Conservation (phyloP, 2,888 invertebrate species). For the Serripes groenlandicus region DNA sequence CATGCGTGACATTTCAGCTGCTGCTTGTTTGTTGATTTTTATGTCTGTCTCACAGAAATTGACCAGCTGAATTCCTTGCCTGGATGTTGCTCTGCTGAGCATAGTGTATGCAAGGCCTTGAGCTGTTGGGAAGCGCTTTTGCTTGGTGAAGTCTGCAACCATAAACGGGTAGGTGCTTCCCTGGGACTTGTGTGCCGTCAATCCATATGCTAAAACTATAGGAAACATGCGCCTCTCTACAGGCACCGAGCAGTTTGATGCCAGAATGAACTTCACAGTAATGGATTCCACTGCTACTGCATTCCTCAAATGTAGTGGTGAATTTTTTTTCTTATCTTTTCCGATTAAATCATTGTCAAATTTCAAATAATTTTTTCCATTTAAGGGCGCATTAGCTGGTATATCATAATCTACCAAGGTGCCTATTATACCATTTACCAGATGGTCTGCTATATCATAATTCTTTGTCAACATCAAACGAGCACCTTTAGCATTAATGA, state of each 20-base stretch:
- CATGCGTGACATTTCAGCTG: constrained; percentile 44
- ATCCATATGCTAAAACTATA: constrained; percentile 35
- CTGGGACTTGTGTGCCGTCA: constrained; percentile 45
- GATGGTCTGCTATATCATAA: constrained; percentile 37
- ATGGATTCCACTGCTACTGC: constrained; percentile 16
- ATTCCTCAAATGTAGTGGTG: constrained; percentile 5
- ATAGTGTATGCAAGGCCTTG: constrained; percentile 54
- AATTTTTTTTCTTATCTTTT: constrained; percentile 9
- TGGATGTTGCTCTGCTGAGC: constrained; percentile 46
- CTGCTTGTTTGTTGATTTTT: constrained; percentile 36
- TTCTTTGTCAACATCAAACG: constrained; percentile 47
- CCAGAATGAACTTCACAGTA: constrained; percentile 1
- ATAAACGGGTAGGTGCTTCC: constrained; percentile 37
- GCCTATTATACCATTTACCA: constrained; percentile 59
- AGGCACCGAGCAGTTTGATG: not conserved
- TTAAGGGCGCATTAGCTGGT: too few species aligned
- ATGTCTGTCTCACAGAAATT: too few species aligned
- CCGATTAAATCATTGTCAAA: too few species aligned
- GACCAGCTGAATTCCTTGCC: constrained; percentile 24
- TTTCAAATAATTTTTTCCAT: too few species aligned
- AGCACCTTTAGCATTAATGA: constrained; percentile 8
- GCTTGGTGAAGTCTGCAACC: constrained; percentile 38
- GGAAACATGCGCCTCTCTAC: constrained; percentile 45
- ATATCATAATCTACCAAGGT: too few species aligned
- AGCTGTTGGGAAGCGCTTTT: constrained; percentile 10